These are phyloP conservation scores for Diabrotica virgifera DNA, from an alignment of 1,140 invertebrate species.

Conservation along the genomic window DNA sequence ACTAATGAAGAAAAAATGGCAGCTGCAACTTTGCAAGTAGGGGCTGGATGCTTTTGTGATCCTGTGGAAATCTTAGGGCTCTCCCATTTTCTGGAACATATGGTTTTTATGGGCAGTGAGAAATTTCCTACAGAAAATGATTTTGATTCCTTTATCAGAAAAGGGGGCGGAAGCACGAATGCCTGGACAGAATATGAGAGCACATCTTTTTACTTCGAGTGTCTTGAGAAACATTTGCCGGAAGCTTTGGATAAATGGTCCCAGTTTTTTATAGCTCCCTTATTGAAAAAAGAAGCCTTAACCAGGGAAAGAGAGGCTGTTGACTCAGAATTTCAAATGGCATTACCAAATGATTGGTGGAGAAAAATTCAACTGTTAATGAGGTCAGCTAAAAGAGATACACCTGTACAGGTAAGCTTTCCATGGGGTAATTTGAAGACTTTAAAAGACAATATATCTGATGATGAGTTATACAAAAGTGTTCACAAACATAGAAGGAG, in stretches of 20 bases:
- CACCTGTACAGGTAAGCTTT: constrained; percentile 74
- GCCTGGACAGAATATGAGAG: constrained; percentile 81
- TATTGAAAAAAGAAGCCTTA: constrained; percentile 84
- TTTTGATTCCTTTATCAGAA: constrained; percentile 74
- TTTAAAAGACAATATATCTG: constrained; percentile 65
- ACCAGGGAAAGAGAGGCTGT: constrained; percentile 50
- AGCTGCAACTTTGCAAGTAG: constrained; percentile 67
- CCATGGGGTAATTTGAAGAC: constrained; percentile 80
- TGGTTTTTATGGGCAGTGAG: constrained; percentile 91
- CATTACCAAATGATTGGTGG: constrained; percentile 62
- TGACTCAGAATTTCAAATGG: constrained; percentile 80
- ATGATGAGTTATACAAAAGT: constrained; percentile 61
- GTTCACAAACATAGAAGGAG: constrained; percentile 43
- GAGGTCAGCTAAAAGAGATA: constrained; percentile 61
- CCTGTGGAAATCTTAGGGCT: constrained; percentile 51
- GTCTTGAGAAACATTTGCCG: constrained; percentile 72
- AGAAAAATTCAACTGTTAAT: constrained; percentile 73
- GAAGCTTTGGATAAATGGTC: constrained; percentile 81
- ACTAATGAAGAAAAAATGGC: constrained; percentile 40
- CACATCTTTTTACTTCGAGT: constrained; percentile 86
- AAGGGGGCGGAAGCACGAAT: constrained; percentile 80
- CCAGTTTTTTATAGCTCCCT: constrained; percentile 84
- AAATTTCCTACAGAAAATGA: constrained; percentile 85
- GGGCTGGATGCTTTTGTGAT: constrained; percentile 57
- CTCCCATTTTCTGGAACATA: constrained; percentile 94